Conservation (phyloP, 1,140 invertebrate species). For the Drosophila kohkoa region DNA sequence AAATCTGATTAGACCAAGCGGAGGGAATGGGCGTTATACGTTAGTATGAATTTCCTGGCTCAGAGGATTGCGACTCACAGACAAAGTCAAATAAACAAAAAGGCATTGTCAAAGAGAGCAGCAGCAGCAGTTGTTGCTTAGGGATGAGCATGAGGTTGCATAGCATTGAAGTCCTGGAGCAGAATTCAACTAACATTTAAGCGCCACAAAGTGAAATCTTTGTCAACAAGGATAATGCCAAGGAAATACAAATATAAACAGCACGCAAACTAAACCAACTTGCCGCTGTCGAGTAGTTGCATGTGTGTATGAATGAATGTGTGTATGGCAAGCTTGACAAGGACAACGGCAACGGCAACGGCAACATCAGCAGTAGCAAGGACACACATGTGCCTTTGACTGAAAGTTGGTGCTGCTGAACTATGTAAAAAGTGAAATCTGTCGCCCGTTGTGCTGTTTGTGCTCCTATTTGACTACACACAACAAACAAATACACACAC, state of each 20-base stretch:
- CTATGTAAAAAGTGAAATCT: slow-evolving; percentile 78
- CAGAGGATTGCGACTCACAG: slow-evolving; percentile 19
- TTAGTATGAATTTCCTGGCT: slow-evolving; percentile 65
- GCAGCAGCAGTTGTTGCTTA: slow-evolving; percentile 30
- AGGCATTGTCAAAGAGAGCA: slow-evolving; percentile 77
- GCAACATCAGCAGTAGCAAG: slow-evolving; percentile 52
- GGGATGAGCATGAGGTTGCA: slow-evolving; percentile 5
- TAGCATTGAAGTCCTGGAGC: slow-evolving; percentile 63
- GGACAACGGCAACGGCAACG: slow-evolving; percentile 62
- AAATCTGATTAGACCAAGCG: slow-evolving; percentile 25
- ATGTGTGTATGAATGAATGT: slow-evolving; percentile 20
- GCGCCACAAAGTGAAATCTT: slow-evolving; percentile 83
- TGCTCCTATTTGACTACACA: slow-evolving; percentile 66
- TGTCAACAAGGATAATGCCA: slow-evolving; percentile 83
- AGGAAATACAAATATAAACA: slow-evolving; percentile 84
- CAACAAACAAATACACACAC: slow-evolving; percentile 60
- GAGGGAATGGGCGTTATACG: slow-evolving; percentile 14
- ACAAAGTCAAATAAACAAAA: slow-evolving; percentile 79
- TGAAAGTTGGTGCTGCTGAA: slow-evolving; percentile 63
- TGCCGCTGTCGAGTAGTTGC: slow-evolving; percentile 57
- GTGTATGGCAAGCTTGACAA: slow-evolving; percentile 58
- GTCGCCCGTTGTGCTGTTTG: slow-evolving; percentile 61
- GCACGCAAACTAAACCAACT: slow-evolving; percentile 81
- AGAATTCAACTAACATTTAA: slow-evolving; percentile 80
- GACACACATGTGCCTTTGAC: slow-evolving; percentile 74